Evolutionary conservation across 23 tunicate species (phyloP).

Genomic region (Halocynthia roretzi): DNA sequence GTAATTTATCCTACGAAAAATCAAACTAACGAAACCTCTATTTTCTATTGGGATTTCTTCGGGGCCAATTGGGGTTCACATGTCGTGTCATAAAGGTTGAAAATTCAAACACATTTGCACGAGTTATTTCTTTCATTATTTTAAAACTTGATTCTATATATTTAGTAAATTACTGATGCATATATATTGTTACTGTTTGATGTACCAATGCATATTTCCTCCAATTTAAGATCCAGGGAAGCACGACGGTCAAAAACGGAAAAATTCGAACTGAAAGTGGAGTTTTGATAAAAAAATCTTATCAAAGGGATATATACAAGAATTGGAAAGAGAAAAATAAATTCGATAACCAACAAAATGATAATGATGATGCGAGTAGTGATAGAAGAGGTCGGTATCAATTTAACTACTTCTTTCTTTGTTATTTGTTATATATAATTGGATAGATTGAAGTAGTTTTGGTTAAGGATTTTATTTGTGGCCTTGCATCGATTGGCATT

Average conservation of each 20-base stretch:
- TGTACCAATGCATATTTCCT: not conserved
- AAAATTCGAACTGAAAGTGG: slow-evolving; percentile 95
- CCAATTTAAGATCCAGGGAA: slow-evolving; percentile 1
- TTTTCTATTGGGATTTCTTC: too few species aligned
- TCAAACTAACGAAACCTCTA: too few species aligned
- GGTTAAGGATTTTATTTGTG: not conserved
- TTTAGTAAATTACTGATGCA: too few species aligned
- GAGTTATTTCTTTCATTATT: not conserved
- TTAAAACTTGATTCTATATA: not conserved
- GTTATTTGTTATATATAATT: not conserved
- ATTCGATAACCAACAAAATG: slow-evolving; percentile 45
- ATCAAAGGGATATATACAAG: slow-evolving; percentile 75
- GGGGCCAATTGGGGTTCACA: too few species aligned
- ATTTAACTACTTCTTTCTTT: not conserved
- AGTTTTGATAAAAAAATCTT: slow-evolving; percentile 69
- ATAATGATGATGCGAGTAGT: slow-evolving; percentile 11
- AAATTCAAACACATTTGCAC: not conserved
- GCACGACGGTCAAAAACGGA: slow-evolving; percentile 38
- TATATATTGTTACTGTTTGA: too few species aligned
- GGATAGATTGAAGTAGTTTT: too few species aligned
- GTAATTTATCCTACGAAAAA: too few species aligned
- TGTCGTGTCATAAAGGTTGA: too few species aligned
- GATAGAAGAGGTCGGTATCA: not conserved
- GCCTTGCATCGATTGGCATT: not conserved
- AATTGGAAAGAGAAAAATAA: slow-evolving; percentile 91